phyloP scores from a whole-genome alignment of 2,113 vertebrate genomes.

The Ranitomeya imitator region DNA sequence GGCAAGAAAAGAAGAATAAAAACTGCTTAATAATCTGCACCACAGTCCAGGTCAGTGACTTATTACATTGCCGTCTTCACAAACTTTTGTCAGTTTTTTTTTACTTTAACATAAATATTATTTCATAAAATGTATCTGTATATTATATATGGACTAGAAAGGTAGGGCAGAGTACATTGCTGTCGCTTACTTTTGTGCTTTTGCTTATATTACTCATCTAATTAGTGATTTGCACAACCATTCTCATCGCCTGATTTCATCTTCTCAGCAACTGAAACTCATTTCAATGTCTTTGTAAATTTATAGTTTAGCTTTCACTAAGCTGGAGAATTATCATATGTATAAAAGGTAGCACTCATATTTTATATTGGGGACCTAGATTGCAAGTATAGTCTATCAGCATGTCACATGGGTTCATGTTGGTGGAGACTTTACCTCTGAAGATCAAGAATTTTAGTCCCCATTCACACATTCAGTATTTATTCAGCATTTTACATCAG shows the following conservation, averaged over 20 bases:
- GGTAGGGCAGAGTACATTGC: not conserved
- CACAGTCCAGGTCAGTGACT: constrained; percentile 22
- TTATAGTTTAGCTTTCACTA: not conserved
- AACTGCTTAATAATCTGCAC: not conserved
- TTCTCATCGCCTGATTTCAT: not conserved
- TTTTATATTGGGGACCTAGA: no score
- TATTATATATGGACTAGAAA: not conserved
- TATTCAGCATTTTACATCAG: no score
- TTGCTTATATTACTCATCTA: not conserved
- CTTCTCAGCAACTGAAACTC: not conserved
- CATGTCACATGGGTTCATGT: not conserved
- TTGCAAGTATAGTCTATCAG: no score
- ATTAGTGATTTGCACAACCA: not conserved
- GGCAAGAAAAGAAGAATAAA: not conserved
- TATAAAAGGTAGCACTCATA: not conserved
- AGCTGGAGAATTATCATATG: not conserved
- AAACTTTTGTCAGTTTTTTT: not conserved
- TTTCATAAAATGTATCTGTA: not conserved
- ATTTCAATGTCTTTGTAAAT: not conserved
- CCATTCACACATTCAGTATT: no score
- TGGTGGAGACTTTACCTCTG: not conserved
- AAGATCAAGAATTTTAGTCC: not conserved
- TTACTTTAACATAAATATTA: not conserved
- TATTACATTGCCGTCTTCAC: not conserved
- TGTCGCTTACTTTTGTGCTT: not conserved